Percentiles rank a stretch among this genome's conserved stretches.
Conservation (phyloP, 2,888 invertebrate species). For the Aphidius colemani region DNA sequence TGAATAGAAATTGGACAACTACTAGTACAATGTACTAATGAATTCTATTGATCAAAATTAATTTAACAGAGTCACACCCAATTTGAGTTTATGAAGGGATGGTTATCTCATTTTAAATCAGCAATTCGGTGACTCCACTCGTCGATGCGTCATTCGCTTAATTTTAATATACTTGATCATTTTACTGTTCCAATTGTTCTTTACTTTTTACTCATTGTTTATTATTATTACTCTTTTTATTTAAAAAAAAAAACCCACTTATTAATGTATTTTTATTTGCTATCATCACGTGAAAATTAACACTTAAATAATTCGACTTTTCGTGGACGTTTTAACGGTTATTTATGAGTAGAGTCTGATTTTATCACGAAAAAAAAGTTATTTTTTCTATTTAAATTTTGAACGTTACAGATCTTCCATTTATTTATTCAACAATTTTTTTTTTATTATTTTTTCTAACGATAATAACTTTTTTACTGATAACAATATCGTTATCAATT, state of each 20-base stretch:
- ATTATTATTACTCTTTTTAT: neutral
- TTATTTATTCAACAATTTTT: conserved; percentile 13
- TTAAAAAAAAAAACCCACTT: conserved; percentile 11
- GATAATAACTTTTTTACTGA: neutral
- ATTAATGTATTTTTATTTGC: conserved; percentile 32
- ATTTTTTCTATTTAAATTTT: conserved; percentile 26
- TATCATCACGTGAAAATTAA: conserved; percentile 35
- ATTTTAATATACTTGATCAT: neutral
- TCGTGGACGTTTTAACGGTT: conserved; percentile 6
- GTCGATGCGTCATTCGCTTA: conserved; percentile 10
- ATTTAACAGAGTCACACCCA: neutral
- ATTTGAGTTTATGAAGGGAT: neutral
- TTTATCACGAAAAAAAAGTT: conserved; percentile 16
- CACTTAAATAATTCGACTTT: conserved; percentile 34
- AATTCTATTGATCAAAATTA: conserved; percentile 12
- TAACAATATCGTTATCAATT: too few species aligned
- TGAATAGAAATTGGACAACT: neutral
- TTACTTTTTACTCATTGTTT: too few species aligned
- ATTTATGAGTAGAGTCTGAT: conserved; percentile 23
- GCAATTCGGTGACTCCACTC: conserved; percentile 2
- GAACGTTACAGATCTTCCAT: conserved; percentile 52
- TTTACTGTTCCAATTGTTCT: neutral
- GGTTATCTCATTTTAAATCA: too few species aligned
- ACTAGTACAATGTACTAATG: conserved; percentile 11
- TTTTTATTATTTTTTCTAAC: conserved; percentile 14